Evolutionary conservation across 2,113 vertebrate genomes (phyloP).

Genomic region (Scalopus aquaticus): DNA sequence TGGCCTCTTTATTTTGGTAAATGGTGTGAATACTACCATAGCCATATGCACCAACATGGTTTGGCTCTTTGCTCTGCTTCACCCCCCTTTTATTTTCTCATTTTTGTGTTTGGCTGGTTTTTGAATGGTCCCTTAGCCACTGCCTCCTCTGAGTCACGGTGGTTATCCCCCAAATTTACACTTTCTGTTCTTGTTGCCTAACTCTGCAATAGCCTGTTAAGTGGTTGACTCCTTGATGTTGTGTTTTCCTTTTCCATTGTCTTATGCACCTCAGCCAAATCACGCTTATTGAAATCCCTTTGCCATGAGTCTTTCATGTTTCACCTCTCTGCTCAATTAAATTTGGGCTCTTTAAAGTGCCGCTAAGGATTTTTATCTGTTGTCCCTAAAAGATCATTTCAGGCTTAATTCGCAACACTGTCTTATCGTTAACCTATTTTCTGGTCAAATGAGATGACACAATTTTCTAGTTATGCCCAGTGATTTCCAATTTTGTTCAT

Average conservation of each 20-base stretch:
- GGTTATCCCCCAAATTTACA: not conserved
- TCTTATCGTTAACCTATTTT: not conserved
- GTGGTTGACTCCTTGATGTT: not conserved
- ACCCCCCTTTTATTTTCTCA: not conserved
- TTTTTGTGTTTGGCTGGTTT: not conserved
- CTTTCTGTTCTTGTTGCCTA: not conserved
- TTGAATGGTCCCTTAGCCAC: not conserved
- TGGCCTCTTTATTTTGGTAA: slow-evolving; percentile 29
- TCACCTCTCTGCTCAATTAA: not conserved
- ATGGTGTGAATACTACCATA: not conserved
- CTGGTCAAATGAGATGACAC: not conserved
- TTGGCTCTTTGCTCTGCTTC: not conserved
- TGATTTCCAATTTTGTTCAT: not conserved
- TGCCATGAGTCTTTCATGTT: not conserved
- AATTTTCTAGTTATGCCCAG: not conserved
- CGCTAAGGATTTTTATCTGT: not conserved
- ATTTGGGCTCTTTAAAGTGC: not conserved
- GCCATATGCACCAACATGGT: not conserved
- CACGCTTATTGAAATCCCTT: not conserved
- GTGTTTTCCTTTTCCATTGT: not conserved
- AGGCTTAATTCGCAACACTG: not conserved
- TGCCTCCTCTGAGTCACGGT: not conserved
- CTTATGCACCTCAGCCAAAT: not conserved
- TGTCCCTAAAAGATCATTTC: not conserved
- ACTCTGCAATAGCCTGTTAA: not conserved